A percentile compares a stretch with the other conserved stretches of the same genome.
These are phyloP conservation scores for Platanista minor DNA, from an alignment of 2,113 vertebrate species.

Conservation along the genomic window DNA sequence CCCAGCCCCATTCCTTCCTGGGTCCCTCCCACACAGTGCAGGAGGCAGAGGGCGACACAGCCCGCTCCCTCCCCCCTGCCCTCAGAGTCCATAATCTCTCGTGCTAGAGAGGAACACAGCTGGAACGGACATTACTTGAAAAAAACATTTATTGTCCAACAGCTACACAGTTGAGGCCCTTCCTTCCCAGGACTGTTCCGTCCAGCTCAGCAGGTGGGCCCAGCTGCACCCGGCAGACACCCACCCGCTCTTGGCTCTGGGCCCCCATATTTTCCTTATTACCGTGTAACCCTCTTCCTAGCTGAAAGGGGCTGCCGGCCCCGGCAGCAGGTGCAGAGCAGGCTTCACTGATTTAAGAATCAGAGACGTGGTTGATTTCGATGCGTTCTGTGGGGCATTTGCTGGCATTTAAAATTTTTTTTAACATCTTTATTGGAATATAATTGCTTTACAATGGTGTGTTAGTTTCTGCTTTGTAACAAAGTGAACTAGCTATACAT, in stretches of 20 bases:
- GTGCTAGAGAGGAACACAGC: not conserved
- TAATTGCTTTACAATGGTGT: no score
- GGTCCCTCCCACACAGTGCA: not conserved
- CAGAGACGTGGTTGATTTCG: not conserved
- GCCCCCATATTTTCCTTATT: not conserved
- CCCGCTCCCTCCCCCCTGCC: not conserved
- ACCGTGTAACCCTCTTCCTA: not conserved
- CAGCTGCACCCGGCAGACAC: fast-evolving
- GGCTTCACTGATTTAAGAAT: not conserved
- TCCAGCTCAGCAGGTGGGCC: not conserved
- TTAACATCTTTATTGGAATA: no score
- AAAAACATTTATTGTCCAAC: not conserved
- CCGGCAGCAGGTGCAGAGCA: fast-evolving
- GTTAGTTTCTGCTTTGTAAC: no score
- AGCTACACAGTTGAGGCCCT: not conserved
- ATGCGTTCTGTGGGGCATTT: not conserved
- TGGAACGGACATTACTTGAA: not conserved
- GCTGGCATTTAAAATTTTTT: not conserved
- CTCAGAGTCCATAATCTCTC: not conserved
- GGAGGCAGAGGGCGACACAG: not conserved
- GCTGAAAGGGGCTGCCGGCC: not conserved
- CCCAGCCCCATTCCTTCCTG: not conserved
- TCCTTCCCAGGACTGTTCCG: not conserved
- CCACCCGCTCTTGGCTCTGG: fast-evolving
- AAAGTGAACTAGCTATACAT: no score